These are phyloP conservation scores for Drosophila insularis DNA, from an alignment of 1,140 invertebrate species.

Conservation along the genomic window DNA sequence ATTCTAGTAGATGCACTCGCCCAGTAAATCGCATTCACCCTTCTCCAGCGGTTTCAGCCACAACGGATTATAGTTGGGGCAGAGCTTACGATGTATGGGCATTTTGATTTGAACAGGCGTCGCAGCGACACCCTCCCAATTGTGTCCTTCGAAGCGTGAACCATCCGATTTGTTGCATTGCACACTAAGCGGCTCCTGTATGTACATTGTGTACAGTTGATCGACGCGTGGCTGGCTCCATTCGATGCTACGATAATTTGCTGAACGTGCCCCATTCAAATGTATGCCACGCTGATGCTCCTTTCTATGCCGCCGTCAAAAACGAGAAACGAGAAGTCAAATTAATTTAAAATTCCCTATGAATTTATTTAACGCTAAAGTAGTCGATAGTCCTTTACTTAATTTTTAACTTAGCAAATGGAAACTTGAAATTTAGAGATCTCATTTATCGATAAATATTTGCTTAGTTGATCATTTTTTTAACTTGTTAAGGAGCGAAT, in stretches of 20 bases:
- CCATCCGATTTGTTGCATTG: slow-evolving; percentile 97
- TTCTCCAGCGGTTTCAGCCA: slow-evolving; percentile 80
- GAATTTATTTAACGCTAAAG: too few relatives aligned
- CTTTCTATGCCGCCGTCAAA: slow-evolving; percentile 60
- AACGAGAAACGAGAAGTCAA: not conserved
- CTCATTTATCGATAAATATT: too few relatives aligned
- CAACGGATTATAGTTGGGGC: slow-evolving; percentile 81
- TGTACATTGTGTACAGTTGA: slow-evolving; percentile 90
- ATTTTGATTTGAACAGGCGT: slow-evolving; percentile 79
- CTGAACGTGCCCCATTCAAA: slow-evolving; percentile 83
- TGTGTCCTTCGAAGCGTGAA: slow-evolving; percentile 85
- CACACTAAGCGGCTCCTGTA: slow-evolving; percentile 95
- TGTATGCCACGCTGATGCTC: slow-evolving; percentile 83
- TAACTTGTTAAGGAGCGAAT: too few relatives aligned
- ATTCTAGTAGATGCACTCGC: slow-evolving; percentile 81
- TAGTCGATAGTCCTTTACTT: too few relatives aligned
- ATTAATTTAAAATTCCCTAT: too few relatives aligned
- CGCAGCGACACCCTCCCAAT: slow-evolving; percentile 77
- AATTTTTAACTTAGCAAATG: too few relatives aligned
- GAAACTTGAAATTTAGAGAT: too few relatives aligned
- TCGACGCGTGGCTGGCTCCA: slow-evolving; percentile 91
- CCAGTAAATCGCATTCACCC: slow-evolving; percentile 80
- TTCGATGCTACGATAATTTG: slow-evolving; percentile 91
- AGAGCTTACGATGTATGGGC: slow-evolving; percentile 78
- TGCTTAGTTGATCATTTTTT: too few relatives aligned